phyloP scores from a whole-genome alignment of 2,888 invertebrate genomes.

The Antitype chi region DNA sequence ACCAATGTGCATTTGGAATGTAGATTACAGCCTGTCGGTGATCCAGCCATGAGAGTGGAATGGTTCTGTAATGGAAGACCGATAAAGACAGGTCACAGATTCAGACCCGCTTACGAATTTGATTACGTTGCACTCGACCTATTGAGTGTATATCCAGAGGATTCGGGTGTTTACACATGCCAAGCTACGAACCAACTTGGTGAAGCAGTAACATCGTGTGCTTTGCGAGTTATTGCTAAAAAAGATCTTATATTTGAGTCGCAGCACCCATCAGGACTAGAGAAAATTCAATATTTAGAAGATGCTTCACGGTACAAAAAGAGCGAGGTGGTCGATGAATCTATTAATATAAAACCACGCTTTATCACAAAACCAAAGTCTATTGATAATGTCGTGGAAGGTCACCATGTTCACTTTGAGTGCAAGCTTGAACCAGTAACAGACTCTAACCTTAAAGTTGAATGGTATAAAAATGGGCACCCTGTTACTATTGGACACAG shows the following conservation, averaged over 20 bases:
- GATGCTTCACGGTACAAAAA: slow-evolving; percentile 96
- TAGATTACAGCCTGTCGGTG: slow-evolving; percentile 97
- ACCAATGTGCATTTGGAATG: slow-evolving; percentile 98
- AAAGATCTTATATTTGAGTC: slow-evolving; percentile 96
- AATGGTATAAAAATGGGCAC: slow-evolving; percentile 98
- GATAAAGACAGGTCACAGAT: slow-evolving; percentile 97
- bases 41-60: slow-evolving; percentile 97
- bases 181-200: slow-evolving; percentile 98
- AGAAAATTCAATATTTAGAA: slow-evolving; percentile 97
- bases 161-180: slow-evolving; percentile 98
- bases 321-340: slow-evolving; percentile 95
- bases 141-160: slow-evolving; percentile 98
- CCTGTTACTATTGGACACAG: slow-evolving; percentile 98
- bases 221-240: slow-evolving; percentile 96
- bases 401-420: slow-evolving; percentile 98
- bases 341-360: slow-evolving; percentile 95
- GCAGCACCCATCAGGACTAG: slow-evolving; percentile 97
- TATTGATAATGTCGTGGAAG: slow-evolving; percentile 95
- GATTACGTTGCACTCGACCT: slow-evolving; percentile 99
- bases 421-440: slow-evolving; percentile 99
- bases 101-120: slow-evolving; percentile 98
- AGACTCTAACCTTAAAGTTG: slow-evolving; percentile 98
- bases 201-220: slow-evolving; percentile 98
- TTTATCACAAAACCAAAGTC: slow-evolving; percentile 97
- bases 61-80: slow-evolving; percentile 99